Conservation (phyloP, 2,113 vertebrate species). For the Eretmochelys imbricata region DNA sequence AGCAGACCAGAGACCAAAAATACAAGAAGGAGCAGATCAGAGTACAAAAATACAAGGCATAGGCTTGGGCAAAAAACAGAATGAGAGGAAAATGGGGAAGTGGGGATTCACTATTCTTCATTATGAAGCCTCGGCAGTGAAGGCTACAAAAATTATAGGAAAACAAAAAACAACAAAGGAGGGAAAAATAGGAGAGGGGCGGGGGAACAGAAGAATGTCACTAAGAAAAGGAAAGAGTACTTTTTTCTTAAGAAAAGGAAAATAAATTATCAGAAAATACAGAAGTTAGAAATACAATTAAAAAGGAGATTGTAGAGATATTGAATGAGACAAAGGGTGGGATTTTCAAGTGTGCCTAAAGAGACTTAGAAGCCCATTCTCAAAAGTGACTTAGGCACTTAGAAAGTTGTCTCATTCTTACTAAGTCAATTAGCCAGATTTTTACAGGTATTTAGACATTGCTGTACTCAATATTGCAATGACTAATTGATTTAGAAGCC, state of each 20-base stretch:
- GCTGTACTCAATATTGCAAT: not conserved
- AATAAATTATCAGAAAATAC: not conserved
- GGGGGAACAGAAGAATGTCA: not conserved
- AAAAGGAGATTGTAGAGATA: not conserved
- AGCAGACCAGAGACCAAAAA: fast-evolving
- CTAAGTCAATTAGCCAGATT: not conserved
- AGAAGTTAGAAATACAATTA: not conserved
- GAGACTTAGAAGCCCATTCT: not conserved
- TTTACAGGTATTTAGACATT: not conserved
- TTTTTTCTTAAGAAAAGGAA: not conserved
- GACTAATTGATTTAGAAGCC: too few species aligned
- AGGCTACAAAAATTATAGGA: not conserved
- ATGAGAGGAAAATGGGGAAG: not conserved
- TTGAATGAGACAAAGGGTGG: not conserved
- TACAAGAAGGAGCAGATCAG: not conserved
- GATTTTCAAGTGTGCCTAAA: not conserved
- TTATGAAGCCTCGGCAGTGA: fast-evolving
- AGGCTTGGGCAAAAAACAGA: not conserved
- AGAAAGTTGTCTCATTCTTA: conserved; percentile 12
- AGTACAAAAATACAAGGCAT: not conserved
- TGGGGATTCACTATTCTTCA: not conserved
- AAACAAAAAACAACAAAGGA: not conserved
- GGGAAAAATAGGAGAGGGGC: not conserved
- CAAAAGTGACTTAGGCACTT: not conserved
- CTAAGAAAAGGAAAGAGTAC: fast-evolving